Percentiles rank a stretch among this genome's conserved stretches.
Evolutionary conservation across 1,140 invertebrate species (phyloP).

Genomic region (Meteorus sp.): DNA sequence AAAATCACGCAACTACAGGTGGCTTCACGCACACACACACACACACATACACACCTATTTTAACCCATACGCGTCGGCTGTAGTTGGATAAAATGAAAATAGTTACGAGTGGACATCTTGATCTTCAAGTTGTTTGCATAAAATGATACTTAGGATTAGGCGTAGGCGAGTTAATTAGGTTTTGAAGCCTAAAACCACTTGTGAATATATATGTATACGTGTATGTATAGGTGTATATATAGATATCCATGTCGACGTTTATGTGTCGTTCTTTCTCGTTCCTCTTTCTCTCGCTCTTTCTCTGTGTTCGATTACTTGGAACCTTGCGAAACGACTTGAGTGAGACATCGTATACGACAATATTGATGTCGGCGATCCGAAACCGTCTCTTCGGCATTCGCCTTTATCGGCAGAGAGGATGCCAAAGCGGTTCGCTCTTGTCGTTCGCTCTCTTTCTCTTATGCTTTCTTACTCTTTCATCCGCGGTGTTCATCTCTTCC

Average conservation of each 20-base stretch:
- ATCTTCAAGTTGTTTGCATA: conserved; percentile 8
- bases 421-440: not conserved
- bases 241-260: too few relatives aligned
- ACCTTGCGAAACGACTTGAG: conserved; percentile 20
- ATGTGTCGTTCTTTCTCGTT: too few relatives aligned
- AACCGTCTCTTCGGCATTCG: conserved; percentile 10
- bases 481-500: conserved; percentile 3
- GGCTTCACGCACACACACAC: too few relatives aligned
- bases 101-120: not conserved
- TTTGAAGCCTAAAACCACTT: conserved; percentile 18
- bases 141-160: not conserved
- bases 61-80: not conserved
- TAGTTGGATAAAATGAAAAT: too few relatives aligned
- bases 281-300: too few relatives aligned
- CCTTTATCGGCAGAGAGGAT: conserved; percentile 13
- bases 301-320: not conserved
- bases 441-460: not conserved
- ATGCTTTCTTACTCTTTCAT: not conserved
- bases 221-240: too few relatives aligned
- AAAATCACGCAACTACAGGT: too few relatives aligned
- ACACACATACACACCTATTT: not conserved
- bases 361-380: conserved; percentile 26
- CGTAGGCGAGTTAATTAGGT: conserved; percentile 26
- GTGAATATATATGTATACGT: not conserved
- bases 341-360: conserved; percentile 23